Evolutionary conservation across 1,140 invertebrate species (phyloP).

Genomic region (Platyura marginata): DNA sequence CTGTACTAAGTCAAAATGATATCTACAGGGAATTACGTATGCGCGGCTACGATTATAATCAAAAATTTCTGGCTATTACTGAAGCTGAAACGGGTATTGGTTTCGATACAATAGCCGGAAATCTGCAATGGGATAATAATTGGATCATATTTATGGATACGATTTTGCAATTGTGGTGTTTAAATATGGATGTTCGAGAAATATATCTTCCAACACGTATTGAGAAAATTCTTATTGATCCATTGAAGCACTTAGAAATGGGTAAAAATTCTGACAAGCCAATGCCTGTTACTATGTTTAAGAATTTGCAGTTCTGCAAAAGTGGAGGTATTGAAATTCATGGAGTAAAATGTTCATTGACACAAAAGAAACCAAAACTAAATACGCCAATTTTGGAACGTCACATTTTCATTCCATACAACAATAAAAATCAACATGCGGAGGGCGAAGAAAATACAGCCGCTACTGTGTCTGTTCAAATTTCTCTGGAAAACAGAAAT

Average conservation of each 20-base stretch:
- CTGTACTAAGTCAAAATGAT: conserved; percentile 50
- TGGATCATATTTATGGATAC: conserved; percentile 92
- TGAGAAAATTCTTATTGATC: conserved; percentile 65
- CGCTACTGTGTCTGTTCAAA: conserved; percentile 43
- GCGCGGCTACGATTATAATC: conserved; percentile 84
- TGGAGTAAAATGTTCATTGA: conserved; percentile 77
- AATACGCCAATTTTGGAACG: conserved; percentile 69
- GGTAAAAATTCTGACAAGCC: conserved; percentile 28
- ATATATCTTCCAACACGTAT: conserved; percentile 78
- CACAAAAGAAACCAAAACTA: conserved; percentile 56
- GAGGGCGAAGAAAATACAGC: conserved; percentile 38
- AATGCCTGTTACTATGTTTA: conserved; percentile 31
- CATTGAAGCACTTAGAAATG: conserved; percentile 37
- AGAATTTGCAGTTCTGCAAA: conserved; percentile 55
- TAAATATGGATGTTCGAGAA: conserved; percentile 53
- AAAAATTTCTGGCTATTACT: conserved; percentile 67
- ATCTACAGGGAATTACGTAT: conserved; percentile 87
- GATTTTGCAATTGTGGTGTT: conserved; percentile 79
- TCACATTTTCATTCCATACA: conserved; percentile 67
- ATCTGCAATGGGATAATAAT: conserved; percentile 68
- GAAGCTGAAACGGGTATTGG: conserved; percentile 45
- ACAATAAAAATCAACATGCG: conserved; percentile 31
- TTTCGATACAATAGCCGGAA: conserved; percentile 39
- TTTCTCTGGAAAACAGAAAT: conserved; percentile 61
- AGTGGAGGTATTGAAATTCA: conserved; percentile 76